Evolutionary conservation across 2,797 vertebrate genomes (phyloP), one percentile per base, ranked within the genome.

Genomic region (Artibeus lituratus): DNA sequence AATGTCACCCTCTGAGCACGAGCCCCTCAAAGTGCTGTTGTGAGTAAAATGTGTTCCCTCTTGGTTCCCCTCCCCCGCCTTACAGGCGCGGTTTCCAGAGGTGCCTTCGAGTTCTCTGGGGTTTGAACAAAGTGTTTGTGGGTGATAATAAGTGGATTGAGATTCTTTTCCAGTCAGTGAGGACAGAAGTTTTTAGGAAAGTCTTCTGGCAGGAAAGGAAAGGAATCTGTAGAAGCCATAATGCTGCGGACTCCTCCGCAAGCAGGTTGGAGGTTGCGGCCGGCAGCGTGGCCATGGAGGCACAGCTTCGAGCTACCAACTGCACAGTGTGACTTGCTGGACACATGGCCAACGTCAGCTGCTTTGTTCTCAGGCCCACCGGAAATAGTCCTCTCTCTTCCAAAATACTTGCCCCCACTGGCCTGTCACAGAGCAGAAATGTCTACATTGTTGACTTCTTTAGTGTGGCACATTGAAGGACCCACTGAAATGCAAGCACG

Each of bases 1-100:
- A 98, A 94, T 95, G 94, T 95, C 42, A 59, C 85, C 91, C 72
- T 87, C 84, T 90, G 87, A 89, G 80, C 53, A 89, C 7, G 14
- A 96, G 76, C 90, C 82, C 97, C 90, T 94, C 77, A 94, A 94
- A 93, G 83, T 49, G 96, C 77, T 91, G 51, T 18, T 55, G 1
- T 39, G 72, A 95, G 77, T 77, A 97, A 70, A 97, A 97, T 8
- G 42, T 8, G 7, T 51, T 22, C 83, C 72, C 29, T 1, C n/a
- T 57, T 18, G 62, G 65, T 21, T 51, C 65, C 72, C 16, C 21
- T 37, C 42, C 4, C 4, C 39, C 22, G 18, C 18, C 26, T 5
- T 16, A 10, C 47, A 9, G 0, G 47, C 44, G 0, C 1, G 24
- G 57, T 39, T 49, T 69, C 82, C 55, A 35, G 32, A 67, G 39